Conservation (phyloP, 2,888 invertebrate species). For the Vanessa cardui region DNA sequence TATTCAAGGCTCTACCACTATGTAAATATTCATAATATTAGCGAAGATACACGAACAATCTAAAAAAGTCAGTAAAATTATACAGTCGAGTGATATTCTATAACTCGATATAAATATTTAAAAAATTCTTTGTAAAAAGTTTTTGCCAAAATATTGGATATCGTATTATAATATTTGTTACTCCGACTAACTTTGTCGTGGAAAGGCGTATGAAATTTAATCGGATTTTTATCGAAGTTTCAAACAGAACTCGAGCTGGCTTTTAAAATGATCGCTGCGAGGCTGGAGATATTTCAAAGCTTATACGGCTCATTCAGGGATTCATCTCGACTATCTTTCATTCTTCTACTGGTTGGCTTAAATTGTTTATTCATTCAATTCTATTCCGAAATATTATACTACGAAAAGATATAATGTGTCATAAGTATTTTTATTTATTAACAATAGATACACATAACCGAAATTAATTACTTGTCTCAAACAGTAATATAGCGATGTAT, state of each 20-base stretch:
- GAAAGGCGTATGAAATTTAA: slow-evolving; percentile 8
- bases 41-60: too few relatives aligned
- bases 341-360: slow-evolving; percentile 64
- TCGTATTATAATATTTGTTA: background rate
- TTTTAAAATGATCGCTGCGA: slow-evolving; percentile 26
- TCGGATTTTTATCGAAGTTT: slow-evolving; percentile 14
- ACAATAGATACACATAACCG: too few relatives aligned
- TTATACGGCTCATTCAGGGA: slow-evolving; percentile 54
- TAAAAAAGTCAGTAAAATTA: too few relatives aligned
- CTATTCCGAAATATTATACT: background rate
- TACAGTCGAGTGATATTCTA: too few relatives aligned
- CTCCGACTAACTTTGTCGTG: background rate
- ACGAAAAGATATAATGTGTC: background rate
- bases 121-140: too few relatives aligned
- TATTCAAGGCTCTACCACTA: too few relatives aligned
- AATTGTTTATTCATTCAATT: slow-evolving; percentile 2
- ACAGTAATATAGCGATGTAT: too few relatives aligned
- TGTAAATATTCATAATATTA: too few relatives aligned
- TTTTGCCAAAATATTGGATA: background rate
- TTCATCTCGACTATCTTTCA: slow-evolving; percentile 65
- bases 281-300: slow-evolving; percentile 66
- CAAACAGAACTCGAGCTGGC: slow-evolving; percentile 25
- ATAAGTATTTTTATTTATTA: too few relatives aligned
- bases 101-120: too few relatives aligned
- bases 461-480: too few relatives aligned